Conservation (phyloP, 2,888 invertebrate species). For the Thumatha senex region DNA sequence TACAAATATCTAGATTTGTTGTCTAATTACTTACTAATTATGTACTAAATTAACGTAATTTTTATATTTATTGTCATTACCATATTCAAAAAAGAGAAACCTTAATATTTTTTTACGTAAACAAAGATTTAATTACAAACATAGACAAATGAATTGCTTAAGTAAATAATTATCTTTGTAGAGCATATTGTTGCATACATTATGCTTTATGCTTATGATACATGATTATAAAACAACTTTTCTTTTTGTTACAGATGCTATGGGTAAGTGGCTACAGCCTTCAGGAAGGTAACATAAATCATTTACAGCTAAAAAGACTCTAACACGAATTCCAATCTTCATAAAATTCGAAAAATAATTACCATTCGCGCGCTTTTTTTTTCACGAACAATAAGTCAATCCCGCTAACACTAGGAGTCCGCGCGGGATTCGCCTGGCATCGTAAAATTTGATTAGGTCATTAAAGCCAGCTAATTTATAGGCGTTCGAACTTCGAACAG, state of each 20-base stretch:
- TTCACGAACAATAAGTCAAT: conserved; percentile 78
- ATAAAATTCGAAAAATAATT: conserved; percentile 81
- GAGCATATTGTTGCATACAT: too few species aligned
- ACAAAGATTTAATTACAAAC: too few species aligned
- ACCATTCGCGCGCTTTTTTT: conserved; percentile 54
- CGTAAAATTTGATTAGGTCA: conserved; percentile 84
- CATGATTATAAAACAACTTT: conserved; percentile 20
- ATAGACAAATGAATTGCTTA: too few species aligned
- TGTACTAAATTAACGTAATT: too few species aligned
- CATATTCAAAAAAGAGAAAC: too few species aligned
- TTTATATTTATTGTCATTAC: too few species aligned
- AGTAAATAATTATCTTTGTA: too few species aligned
- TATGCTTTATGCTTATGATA: too few species aligned
- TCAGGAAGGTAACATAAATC: conserved; percentile 72
- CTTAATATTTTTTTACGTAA: too few species aligned
- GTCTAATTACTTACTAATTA: too few species aligned
- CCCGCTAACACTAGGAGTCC: conserved; percentile 80
- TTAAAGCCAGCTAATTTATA: conserved; percentile 83
- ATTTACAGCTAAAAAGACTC: conserved; percentile 66
- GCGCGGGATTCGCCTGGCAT: conserved; percentile 76
- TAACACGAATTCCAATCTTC: conserved; percentile 80
- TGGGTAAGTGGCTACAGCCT: conserved; percentile 85
- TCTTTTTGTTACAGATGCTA: conserved; percentile 90
- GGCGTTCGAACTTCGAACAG: conserved; percentile 72
- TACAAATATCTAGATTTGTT: too few species aligned